Conservation (phyloP, 1,140 invertebrate genomes). For the Hydropsyche tenuis region DNA sequence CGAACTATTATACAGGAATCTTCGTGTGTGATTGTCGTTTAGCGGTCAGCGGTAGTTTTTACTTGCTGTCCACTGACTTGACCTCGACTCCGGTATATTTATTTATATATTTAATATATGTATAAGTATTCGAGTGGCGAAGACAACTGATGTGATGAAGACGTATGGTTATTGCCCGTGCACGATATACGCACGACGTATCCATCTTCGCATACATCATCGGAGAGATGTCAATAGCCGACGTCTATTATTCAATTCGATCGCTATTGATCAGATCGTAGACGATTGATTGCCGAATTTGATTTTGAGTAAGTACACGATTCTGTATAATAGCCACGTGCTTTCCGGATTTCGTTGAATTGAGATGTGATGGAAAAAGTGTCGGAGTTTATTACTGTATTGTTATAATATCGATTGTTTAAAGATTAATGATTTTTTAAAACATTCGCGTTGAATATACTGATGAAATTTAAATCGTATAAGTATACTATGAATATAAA, state of each 20-base stretch:
- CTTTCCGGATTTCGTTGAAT: too few species aligned
- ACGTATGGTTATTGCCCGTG: slow-evolving; percentile 28
- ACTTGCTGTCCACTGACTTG: slow-evolving; percentile 11
- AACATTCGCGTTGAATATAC: too few species aligned
- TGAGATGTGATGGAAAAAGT: too few species aligned
- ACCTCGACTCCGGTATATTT: background rate
- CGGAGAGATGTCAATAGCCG: background rate
- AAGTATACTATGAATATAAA: too few species aligned
- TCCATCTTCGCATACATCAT: slow-evolving; percentile 3
- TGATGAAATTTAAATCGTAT: too few species aligned
- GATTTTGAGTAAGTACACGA: too few species aligned
- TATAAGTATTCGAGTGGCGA: slow-evolving; percentile 16
- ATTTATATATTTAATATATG: background rate
- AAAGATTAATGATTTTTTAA: too few species aligned
- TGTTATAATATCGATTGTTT: too few species aligned
- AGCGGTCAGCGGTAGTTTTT: slow-evolving; percentile 19
- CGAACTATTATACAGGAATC: too few species aligned
- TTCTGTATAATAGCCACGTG: too few species aligned
- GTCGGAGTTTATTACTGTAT: too few species aligned
- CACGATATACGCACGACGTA: slow-evolving; percentile 6
- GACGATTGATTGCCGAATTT: too few species aligned
- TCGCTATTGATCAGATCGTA: slow-evolving; percentile 6
- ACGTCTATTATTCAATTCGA: slow-evolving; percentile 14
- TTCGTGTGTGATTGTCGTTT: background rate
- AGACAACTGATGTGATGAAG: slow-evolving; percentile 40